Evolutionary conservation across 2,113 vertebrate species (phyloP), one percentile per base, ranked within the genome.

Genomic region (Ochotona princeps): DNA sequence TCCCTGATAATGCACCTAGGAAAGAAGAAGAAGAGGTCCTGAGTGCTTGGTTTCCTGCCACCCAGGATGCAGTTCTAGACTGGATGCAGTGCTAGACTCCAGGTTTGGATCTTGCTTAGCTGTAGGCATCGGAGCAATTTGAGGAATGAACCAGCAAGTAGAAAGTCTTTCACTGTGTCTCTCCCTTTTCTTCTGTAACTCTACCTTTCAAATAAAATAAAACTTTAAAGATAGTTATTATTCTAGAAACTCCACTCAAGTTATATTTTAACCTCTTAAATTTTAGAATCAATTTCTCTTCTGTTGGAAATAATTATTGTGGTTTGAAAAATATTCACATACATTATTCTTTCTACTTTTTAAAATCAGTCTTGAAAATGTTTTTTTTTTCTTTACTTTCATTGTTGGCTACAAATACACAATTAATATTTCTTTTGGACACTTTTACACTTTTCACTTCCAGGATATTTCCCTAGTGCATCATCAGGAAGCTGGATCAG

Each of bases 311-410:
- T 72, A 9, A 6, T 61, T 67, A 73, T 83, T 57, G 94, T 67
- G 6, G 21, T 38, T 90, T 83, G 17, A 89, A 93, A 57, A 94
- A 78, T 82, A 7, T 5, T 51, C 90, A 21, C 35, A 90, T 8
- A 89, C 15, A 38, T 87, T 74, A 7, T 51, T 86, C 44, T 82
- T 30, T 25, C 28, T 18, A 28, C 8, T 60, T 90, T 87, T 85
- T 85, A 75, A 89, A 63, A 54, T 44, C 13, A 63, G 23, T 69
- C 13, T 57, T 85, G 51, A 92, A 88, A 81, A 13, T 89, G 18
- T 7, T 70, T 76, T 32, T 10, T 81, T 84, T 54, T 44, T 57
- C 54, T 82, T 65, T n/a, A 79, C 9, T 80, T 76, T 89, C 18
- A 72, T 23, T 92, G 21, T 83, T 82, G 75, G 35, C 65, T 78